Conservation (phyloP, 2,888 invertebrate species). For the Octonoba sinensis region DNA sequence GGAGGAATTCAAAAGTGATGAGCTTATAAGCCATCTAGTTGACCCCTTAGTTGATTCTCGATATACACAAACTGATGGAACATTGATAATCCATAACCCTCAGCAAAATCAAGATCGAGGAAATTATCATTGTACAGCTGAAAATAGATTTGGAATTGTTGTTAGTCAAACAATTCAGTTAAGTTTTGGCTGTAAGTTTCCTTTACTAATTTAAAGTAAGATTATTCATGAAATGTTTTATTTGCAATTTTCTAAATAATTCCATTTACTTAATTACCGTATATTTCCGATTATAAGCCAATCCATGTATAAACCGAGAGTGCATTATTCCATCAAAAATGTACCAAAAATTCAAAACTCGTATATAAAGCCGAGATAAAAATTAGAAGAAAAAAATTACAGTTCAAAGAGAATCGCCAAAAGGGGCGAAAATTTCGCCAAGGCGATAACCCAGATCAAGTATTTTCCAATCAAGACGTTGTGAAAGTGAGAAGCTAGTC, state of each 20-base stretch:
- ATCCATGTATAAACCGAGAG: too few species aligned
- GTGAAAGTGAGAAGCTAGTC: too few species aligned
- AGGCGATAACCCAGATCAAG: too few species aligned
- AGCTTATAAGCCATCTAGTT: slow-evolving; percentile 80
- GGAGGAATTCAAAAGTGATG: slow-evolving; percentile 87
- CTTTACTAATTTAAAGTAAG: not conserved
- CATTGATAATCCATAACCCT: slow-evolving; percentile 88
- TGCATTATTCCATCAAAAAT: too few species aligned
- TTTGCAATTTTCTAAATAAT: not conserved
- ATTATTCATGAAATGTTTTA: not conserved
- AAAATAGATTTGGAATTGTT: slow-evolving; percentile 89
- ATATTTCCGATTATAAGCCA: too few species aligned
- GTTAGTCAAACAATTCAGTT: slow-evolving; percentile 88
- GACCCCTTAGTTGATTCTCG: slow-evolving; percentile 82
- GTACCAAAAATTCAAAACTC: too few species aligned
- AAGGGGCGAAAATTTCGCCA: too few species aligned
- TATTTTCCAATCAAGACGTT: too few species aligned
- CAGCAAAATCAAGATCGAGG: slow-evolving; percentile 84
- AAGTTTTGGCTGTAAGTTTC: slow-evolving; percentile 81
- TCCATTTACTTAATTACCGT: too few species aligned
- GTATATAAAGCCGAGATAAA: too few species aligned
- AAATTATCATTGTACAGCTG: slow-evolving; percentile 90
- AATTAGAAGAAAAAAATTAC: too few species aligned
- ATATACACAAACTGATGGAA: slow-evolving; percentile 91
- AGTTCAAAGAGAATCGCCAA: too few species aligned